Evolutionary conservation across 2,113 vertebrate species (phyloP), one percentile per base, ranked within the genome.

Genomic region (Mastomys coucha): DNA sequence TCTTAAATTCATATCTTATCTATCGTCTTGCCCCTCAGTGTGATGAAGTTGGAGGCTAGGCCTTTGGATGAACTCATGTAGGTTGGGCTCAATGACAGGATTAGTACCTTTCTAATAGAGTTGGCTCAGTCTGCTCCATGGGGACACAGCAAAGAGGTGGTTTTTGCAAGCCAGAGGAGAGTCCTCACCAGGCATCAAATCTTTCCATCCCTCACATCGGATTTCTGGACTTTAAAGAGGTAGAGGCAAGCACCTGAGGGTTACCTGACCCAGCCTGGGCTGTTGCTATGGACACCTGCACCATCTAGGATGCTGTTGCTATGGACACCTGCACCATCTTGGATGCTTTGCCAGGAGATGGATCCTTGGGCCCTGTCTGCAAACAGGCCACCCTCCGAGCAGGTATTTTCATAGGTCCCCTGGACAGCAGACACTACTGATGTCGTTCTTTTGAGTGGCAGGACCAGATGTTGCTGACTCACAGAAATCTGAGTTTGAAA

Each of bases 401-500:
- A 58, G 20, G 26, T 75, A 87, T 39, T 84, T 73, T 20, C 39
- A 33, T 16, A 42, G n/a, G 28, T 65, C 88, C 42, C 67, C 78
- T 63, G 53, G 89, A n/a, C 10, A n/a, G n/a, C 10, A 69, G 49
- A 33, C 45, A 73, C 93, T 60, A 60, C 3, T 94, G n/a, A 51
- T 72, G 56, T 76, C 58, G 58, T 76, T 93, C 42, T 96, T 72
- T 88, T 94, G 65, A 91, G 13, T 84, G 51, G 58, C 7, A 75
- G 69, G 80, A 81, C 24, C 58, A 73, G 65, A 26, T 16, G 49
- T 91, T 72, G 90, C 67, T 91, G 42, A 95, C 67, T 82, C 82
- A 95, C 60, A 45, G n/a, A 93, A 91, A 90, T 89, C 7, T 80
- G 51, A 86, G 69, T 89, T 91, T 89, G 81, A 91, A 96, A 88